Percentiles rank a stretch among this genome's conserved stretches.
Conservation (phyloP, 2,113 vertebrate species). For the Trochalopteron elliotii region DNA sequence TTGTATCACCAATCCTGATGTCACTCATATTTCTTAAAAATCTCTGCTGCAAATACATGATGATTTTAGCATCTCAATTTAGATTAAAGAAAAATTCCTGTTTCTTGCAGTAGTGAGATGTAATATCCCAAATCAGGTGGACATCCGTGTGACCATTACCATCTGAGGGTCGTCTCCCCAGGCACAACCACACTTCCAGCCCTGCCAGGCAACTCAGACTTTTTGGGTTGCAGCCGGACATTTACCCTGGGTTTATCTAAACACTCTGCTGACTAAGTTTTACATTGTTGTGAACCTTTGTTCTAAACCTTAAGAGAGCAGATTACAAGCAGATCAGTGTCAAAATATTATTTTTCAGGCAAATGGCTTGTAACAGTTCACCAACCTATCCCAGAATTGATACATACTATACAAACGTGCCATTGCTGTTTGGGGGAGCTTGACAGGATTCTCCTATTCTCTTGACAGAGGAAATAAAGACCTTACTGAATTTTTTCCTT, state of each 20-base stretch:
- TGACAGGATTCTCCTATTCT: background rate
- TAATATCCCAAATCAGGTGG: too few relatives aligned
- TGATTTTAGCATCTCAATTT: background rate
- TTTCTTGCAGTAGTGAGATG: background rate
- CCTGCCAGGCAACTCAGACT: background rate
- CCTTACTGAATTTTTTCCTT: background rate
- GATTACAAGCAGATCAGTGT: background rate
- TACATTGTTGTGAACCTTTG: background rate
- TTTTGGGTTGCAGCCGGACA: background rate
- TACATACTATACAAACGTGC: background rate
- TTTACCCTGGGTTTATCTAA: background rate
- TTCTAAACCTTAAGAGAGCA: background rate
- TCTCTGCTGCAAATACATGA: background rate
- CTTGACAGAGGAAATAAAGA: background rate
- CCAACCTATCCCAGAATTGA: background rate
- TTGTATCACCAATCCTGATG: background rate
- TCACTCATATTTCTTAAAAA: background rate
- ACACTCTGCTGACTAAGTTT: background rate
- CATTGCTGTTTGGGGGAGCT: background rate
- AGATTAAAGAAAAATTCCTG: background rate
- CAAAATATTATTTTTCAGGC: background rate
- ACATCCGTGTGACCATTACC: accelerated
- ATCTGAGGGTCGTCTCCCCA: background rate
- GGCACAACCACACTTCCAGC: accelerated
- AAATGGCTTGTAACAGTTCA: background rate